phyloP scores from a whole-genome alignment of 2,113 vertebrate genomes.

The Notothenia coriiceps region DNA sequence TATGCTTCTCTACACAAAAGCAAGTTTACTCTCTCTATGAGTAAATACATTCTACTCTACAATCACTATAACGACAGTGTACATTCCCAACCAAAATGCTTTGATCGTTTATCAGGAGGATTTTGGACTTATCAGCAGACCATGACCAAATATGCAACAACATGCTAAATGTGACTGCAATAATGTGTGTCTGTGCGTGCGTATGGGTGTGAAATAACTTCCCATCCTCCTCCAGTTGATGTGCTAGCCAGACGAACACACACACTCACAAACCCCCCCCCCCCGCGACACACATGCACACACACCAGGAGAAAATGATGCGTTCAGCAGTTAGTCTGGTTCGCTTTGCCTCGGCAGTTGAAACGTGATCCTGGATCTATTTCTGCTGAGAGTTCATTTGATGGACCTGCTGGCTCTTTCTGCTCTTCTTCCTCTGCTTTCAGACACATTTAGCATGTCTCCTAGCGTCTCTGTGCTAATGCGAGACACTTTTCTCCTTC shows the following conservation, averaged over 20 bases:
- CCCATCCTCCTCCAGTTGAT: slow-evolving; percentile 15
- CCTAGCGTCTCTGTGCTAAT: slow-evolving; percentile 17
- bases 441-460: slow-evolving; percentile 26
- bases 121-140: slow-evolving; percentile 44
- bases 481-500: slow-evolving; percentile 18
- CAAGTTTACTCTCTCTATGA: slow-evolving; percentile 78
- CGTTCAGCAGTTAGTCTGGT: slow-evolving; percentile 66
- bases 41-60: slow-evolving; percentile 86
- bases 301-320: slow-evolving; percentile 58
- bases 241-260: slow-evolving; percentile 42
- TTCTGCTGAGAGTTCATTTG: slow-evolving; percentile 58
- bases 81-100: slow-evolving; percentile 80
- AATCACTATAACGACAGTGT: slow-evolving; percentile 78
- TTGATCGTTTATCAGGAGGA: slow-evolving; percentile 57
- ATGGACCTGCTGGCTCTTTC: slow-evolving; percentile 34
- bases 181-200: slow-evolving; percentile 26
- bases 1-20: slow-evolving; percentile 79
- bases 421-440: not conserved
- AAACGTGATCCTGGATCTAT: slow-evolving; percentile 73
- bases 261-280: not conserved
- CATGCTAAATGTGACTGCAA: slow-evolving; percentile 53
- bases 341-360: slow-evolving; percentile 52
- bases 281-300: slow-evolving; percentile 41
- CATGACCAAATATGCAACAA: slow-evolving; percentile 54
- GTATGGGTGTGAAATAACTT: slow-evolving; percentile 27